Percentiles rank a stretch among this genome's conserved stretches.
These are phyloP conservation scores for Balanococcus diminutus DNA, from an alignment of 2,888 invertebrate species.

Conservation along the genomic window DNA sequence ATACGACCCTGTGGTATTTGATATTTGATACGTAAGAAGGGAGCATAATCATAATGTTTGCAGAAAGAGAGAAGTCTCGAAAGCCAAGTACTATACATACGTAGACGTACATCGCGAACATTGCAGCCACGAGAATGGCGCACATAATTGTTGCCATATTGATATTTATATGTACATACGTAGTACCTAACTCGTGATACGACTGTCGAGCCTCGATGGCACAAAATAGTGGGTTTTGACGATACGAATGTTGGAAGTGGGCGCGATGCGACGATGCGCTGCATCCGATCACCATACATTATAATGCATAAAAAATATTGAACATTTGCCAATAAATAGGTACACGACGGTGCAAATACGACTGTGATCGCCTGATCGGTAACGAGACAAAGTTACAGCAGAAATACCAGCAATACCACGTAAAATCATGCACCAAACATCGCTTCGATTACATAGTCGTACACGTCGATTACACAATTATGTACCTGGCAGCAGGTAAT, in stretches of 20 bases:
- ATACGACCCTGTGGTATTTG: not conserved
- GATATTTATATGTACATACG: too few species aligned
- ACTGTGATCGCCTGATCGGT: too few species aligned
- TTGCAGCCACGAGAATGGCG: not conserved
- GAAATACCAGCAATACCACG: not conserved
- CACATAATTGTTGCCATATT: not conserved
- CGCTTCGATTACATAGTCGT: not conserved
- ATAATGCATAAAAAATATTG: not conserved
- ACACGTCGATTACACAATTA: not conserved
- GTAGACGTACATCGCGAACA: not conserved
- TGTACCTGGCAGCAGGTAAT: not conserved
- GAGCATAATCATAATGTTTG: not conserved
- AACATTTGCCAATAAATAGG: not conserved
- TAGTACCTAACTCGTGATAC: not conserved
- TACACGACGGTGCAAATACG: not conserved
- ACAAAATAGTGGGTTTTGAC: not conserved
- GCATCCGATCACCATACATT: not conserved
- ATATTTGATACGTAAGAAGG: not conserved
- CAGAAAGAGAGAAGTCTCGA: not conserved
- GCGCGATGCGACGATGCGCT: not conserved
- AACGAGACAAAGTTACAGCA: not conserved
- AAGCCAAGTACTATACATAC: too few species aligned
- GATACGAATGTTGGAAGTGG: not conserved
- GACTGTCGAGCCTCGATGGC: not conserved
- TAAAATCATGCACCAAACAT: not conserved